Evolutionary conservation across 2,113 vertebrate species (phyloP).

Genomic region (Callorhinus ursinus): DNA sequence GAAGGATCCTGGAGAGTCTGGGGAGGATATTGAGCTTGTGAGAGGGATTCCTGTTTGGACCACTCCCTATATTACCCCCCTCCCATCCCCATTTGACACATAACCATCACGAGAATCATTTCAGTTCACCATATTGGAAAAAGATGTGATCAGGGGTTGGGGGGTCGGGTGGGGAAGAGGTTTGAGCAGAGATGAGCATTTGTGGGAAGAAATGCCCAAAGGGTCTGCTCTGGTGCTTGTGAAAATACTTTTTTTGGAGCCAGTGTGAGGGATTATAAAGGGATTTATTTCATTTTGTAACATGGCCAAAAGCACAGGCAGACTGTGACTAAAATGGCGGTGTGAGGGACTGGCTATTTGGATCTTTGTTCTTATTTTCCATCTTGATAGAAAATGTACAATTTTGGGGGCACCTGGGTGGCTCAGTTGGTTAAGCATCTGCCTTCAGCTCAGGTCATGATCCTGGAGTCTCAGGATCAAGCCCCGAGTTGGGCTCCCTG

Average conservation of each 20-base stretch:
- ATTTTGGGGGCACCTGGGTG: background rate
- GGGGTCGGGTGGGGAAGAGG: background rate
- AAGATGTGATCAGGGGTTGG: background rate
- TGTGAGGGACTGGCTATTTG: background rate
- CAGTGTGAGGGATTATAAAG: constrained; percentile 75
- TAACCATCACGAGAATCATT: background rate
- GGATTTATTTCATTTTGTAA: constrained; percentile 79
- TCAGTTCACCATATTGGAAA: constrained; percentile 9
- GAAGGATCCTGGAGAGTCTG: background rate
- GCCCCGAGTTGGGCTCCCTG: too few species aligned
- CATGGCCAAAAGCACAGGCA: constrained; percentile 68
- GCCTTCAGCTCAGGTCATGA: too few species aligned
- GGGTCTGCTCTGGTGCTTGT: constrained; percentile 64
- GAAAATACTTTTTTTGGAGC: constrained; percentile 72
- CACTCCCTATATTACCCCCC: background rate
- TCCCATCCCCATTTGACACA: background rate
- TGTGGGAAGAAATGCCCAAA: constrained; percentile 65
- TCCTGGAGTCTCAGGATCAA: too few species aligned
- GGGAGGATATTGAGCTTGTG: background rate
- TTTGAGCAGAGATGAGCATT: constrained; percentile 62
- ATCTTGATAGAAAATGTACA: constrained; percentile 9
- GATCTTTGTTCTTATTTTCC: constrained; percentile 67
- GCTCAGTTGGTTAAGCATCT: too few species aligned
- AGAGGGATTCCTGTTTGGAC: constrained; percentile 35
- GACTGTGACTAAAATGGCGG: constrained; percentile 55